phyloP scores from a whole-genome alignment of 2,888 invertebrate genomes.

The Esperia sulphurella region DNA sequence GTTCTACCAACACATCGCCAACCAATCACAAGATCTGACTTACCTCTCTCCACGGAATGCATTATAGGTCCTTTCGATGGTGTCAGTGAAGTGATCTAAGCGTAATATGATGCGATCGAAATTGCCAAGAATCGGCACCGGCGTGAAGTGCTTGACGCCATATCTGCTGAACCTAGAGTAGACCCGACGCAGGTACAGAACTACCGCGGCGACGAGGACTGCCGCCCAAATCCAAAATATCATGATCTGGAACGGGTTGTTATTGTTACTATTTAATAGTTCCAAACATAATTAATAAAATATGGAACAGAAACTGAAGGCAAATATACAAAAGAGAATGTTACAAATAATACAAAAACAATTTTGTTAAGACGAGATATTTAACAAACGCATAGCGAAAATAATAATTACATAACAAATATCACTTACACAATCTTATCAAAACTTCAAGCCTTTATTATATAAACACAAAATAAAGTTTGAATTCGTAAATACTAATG shows the following conservation, averaged over 20 bases:
- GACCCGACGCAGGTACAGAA: constrained; percentile 27
- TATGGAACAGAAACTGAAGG: no score
- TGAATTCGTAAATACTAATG: no score
- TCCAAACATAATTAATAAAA: no score
- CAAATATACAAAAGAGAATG: no score
- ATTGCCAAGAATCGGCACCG: constrained; percentile 34
- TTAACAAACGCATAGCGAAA: no score
- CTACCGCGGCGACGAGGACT: constrained; percentile 21
- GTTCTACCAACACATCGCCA: no score
- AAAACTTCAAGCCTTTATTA: no score
- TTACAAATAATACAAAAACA: no score
- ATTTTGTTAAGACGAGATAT: no score
- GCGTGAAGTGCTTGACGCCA: constrained; percentile 30
- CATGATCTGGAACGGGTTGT: constrained; percentile 16
- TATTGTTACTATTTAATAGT: not conserved
- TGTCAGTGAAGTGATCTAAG: constrained; percentile 27
- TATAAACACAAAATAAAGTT: no score
- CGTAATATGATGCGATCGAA: constrained; percentile 20
- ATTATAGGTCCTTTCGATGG: constrained; percentile 23
- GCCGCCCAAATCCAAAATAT: constrained; percentile 30
- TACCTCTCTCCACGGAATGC: constrained; percentile 38
- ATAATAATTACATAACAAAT: no score
- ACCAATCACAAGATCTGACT: not conserved
- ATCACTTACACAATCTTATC: no score
- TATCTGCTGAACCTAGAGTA: constrained; percentile 32